Evolutionary conservation across 2,888 invertebrate genomes (phyloP).

Genomic region (Chorisops tibialis): DNA sequence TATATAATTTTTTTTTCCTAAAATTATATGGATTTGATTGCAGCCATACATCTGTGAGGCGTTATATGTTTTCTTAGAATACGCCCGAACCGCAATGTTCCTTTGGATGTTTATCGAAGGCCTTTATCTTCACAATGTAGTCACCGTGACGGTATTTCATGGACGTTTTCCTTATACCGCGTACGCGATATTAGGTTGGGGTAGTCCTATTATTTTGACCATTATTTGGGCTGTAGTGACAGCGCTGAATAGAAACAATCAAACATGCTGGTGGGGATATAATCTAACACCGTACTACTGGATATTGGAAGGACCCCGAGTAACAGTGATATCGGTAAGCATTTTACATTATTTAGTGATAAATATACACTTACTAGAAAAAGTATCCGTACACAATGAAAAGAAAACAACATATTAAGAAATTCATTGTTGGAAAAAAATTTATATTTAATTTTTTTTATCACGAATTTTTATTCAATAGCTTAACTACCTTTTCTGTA

Average conservation of each 20-base stretch:
- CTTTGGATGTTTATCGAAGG: conserved; percentile 98
- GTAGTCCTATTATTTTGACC: conserved; percentile 66
- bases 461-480: too few relatives aligned
- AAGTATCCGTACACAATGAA: too few relatives aligned
- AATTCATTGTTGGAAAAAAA: too few relatives aligned
- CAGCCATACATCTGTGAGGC: conserved; percentile 79
- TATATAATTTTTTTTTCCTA: not conserved
- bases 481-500: too few relatives aligned
- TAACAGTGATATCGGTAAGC: conserved; percentile 75
- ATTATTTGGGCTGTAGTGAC: conserved; percentile 66
- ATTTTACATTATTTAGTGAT: conserved; percentile 11
- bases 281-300: conserved; percentile 77
- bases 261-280: conserved; percentile 76
- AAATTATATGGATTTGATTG: conserved; percentile 7
- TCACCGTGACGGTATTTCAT: conserved; percentile 71
- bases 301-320: conserved; percentile 86
- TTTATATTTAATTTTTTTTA: too few relatives aligned
- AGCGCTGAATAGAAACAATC: conserved; percentile 52
- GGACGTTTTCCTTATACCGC: conserved; percentile 57
- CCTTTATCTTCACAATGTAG: conserved; percentile 79
- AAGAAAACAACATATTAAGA: too few relatives aligned
- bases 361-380: not conserved
- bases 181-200: conserved; percentile 72
- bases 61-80: conserved; percentile 78
- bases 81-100: conserved; percentile 85